These are phyloP conservation scores for Peucedramus taeniatus DNA, from an alignment of 2,113 vertebrate genomes.

Conservation along the genomic window DNA sequence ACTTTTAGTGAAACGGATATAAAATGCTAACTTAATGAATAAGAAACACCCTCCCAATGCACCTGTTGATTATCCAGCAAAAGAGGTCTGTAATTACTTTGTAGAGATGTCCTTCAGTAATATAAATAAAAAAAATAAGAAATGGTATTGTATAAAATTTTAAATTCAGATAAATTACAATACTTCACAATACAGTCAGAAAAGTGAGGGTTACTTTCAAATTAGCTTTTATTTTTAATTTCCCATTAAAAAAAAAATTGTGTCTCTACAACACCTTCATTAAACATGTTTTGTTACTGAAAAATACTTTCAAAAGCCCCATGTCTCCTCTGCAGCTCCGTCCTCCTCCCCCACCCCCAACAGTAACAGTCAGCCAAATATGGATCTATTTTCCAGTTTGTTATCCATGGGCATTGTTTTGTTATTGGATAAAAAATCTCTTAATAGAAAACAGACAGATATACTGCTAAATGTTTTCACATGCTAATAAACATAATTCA, in stretches of 20 bases:
- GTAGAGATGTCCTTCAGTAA: neutral
- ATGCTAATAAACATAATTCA: conserved; percentile 34
- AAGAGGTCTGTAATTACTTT: neutral
- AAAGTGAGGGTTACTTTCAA: neutral
- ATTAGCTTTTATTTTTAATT: neutral
- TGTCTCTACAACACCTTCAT: neutral
- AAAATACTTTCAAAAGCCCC: neutral
- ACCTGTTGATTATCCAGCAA: neutral
- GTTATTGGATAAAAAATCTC: neutral
- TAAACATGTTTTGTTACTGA: neutral
- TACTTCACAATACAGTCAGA: neutral
- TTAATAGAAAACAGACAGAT: conserved; percentile 54
- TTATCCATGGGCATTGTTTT: conserved; percentile 6
- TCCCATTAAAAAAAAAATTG: neutral
- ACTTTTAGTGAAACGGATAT: neutral
- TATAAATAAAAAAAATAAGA: neutral
- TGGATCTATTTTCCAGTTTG: conserved; percentile 1
- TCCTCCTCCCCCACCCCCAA: too few relatives aligned
- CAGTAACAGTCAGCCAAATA: neutral
- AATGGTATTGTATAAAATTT: neutral
- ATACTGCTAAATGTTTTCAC: conserved; percentile 15
- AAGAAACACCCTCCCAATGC: neutral
- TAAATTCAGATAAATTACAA: neutral
- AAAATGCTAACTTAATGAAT: neutral
- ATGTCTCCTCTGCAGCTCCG: too few relatives aligned